phyloP scores from a whole-genome alignment of 37 sponge, comb jelly and placozoan species.

The Geodia barretti region DNA sequence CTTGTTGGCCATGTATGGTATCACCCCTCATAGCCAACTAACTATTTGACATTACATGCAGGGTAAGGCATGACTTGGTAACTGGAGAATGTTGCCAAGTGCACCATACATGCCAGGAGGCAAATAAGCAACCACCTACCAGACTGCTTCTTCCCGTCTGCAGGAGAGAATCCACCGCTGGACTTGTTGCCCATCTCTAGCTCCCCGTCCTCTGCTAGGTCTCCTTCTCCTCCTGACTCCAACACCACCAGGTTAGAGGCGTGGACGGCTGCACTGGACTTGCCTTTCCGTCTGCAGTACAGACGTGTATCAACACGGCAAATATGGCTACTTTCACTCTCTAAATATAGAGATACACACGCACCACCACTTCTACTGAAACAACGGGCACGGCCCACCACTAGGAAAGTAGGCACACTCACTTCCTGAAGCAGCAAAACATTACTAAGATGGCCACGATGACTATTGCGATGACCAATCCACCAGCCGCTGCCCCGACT shows the following conservation, averaged over 20 bases:
- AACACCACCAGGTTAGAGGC: neutral
- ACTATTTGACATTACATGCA: no score
- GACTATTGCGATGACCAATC: neutral
- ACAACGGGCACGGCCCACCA: neutral
- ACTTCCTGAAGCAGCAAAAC: neutral
- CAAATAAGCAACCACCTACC: no score
- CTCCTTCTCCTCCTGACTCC: neutral
- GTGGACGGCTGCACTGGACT: neutral
- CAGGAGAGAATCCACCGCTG: neutral
- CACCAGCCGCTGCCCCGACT: neutral
- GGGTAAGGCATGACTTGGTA: no score
- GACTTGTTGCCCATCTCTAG: neutral
- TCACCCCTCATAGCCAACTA: no score
- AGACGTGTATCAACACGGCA: no score
- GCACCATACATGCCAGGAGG: no score
- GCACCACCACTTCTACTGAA: neutral
- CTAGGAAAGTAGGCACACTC: neutral
- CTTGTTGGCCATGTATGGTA: no score
- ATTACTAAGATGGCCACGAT: neutral
- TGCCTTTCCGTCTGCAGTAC: no score
- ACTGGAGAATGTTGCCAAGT: no score
- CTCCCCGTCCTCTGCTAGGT: neutral
- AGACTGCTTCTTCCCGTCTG: neutral
- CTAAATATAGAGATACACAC: neutral
- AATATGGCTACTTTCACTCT: neutral